Evolutionary conservation across 2,113 vertebrate genomes (phyloP).

Genomic region (Oreochromis aureus): DNA sequence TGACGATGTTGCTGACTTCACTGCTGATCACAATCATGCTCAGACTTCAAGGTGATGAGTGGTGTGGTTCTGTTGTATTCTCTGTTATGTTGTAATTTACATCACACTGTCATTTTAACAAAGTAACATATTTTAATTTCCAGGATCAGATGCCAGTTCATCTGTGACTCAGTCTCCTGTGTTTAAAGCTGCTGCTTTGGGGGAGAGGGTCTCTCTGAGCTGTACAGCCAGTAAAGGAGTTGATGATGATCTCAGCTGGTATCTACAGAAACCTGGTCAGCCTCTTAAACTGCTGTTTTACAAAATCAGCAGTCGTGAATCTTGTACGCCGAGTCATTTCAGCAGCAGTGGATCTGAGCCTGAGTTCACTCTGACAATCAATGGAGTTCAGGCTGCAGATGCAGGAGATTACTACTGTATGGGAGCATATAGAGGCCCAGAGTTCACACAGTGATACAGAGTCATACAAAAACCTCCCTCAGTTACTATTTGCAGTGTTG

Average conservation of each 20-base stretch:
- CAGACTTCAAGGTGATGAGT: background rate
- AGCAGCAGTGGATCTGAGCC: constrained; percentile 45
- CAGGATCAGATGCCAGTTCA: background rate
- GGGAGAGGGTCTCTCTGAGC: no score
- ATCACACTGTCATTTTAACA: background rate
- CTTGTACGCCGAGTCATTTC: constrained; percentile 5
- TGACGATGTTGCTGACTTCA: background rate
- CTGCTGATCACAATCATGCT: background rate
- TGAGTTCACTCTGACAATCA: constrained; percentile 51
- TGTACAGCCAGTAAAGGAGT: no score
- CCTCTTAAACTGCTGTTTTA: background rate
- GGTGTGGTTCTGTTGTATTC: accelerated
- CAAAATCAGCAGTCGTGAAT: accelerated
- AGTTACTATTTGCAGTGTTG: background rate
- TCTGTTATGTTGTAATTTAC: accelerated
- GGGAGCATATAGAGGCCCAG: accelerated
- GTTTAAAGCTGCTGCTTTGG: background rate
- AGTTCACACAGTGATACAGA: constrained; percentile 33
- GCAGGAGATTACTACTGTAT: constrained; percentile 51
- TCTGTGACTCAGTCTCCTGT: background rate
- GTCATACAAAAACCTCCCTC: constrained; percentile 42
- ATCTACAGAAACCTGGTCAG: no score
- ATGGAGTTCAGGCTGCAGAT: constrained; percentile 36
- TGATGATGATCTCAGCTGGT: no score
- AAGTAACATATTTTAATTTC: background rate